Conservation (phyloP, 2,888 invertebrate genomes). For the Euplagia quadripunctaria region DNA sequence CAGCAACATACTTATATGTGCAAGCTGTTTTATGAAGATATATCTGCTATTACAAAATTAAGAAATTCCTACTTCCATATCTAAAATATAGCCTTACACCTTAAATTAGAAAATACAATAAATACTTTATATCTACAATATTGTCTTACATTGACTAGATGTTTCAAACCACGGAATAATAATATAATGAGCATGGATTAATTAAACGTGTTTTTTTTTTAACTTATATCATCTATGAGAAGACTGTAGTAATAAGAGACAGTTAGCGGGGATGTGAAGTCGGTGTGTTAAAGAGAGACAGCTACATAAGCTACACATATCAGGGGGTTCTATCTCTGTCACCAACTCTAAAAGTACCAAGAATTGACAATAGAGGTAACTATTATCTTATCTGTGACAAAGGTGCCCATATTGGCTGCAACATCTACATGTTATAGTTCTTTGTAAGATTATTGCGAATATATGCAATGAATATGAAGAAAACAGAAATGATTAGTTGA, state of each 20-base stretch:
- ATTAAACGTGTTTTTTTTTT: no score
- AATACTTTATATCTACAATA: conserved; percentile 35
- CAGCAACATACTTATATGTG: no score
- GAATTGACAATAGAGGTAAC: neutral
- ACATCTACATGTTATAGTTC: no score
- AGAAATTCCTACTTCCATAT: neutral
- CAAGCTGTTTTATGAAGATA: no score
- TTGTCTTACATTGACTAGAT: conserved; percentile 58
- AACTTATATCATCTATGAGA: neutral
- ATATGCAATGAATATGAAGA: no score
- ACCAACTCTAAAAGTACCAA: neutral
- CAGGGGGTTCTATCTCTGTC: neutral
- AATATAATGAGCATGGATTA: neutral
- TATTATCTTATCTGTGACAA: no score
- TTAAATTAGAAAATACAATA: conserved; percentile 36
- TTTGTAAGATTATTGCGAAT: no score
- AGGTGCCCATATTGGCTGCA: no score
- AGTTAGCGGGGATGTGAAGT: neutral
- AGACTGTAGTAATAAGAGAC: neutral
- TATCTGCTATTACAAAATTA: no score
- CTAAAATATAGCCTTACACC: neutral
- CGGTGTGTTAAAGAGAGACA: neutral
- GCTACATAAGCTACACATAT: neutral
- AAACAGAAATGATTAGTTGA: no score
- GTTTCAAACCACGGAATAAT: neutral